Base-by-base conservation (phyloP, 1,140 invertebrate genomes). In the Drosophila fuyamai region DNA sequence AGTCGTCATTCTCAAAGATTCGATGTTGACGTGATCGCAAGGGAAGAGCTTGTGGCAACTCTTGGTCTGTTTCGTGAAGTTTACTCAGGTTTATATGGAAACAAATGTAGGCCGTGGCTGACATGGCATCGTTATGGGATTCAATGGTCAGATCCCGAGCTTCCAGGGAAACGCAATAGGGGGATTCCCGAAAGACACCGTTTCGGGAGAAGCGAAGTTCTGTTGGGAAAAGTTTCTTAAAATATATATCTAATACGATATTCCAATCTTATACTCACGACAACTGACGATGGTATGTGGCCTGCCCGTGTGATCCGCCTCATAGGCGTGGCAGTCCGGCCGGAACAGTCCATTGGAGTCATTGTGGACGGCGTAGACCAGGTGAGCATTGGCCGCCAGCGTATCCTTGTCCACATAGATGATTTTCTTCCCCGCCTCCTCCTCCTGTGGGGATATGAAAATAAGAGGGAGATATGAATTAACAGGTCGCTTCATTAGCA, bases 391-490 rank as follows among this genome's bases (percentile, higher is more conserved):
- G 13, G 89, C 73, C 36, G 58, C 78, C 43, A 92, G 46, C 12
- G 91, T 84, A 66, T 92, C 91, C 62, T 88, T 88, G 74, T 92
- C 91, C 54, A 90, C 48, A 35, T 90, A 92, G 50, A 92, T 90
- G 55, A 92, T 79, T 74, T 88, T 91, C 36, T 85, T 75, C 0
- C 91, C 91, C 55, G 92, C 80, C 5, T 68, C 46, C 38, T 89
- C 81, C 32, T 76, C 59, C 91, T 92, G 58, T 8, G 53, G 48
- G 9, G 1, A 47, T 32, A 16, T 2, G n/a, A 29, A 14, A 32
- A 14, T 5, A 51, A n/a, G n/a, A 7, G 16, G 48, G 12, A 29
- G 27, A 32, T 10, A 36, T 53, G 16, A 46, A 55, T 70, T 67
- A 76, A 54, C 32, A 35, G 43, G 38, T 58, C n/a, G 47, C 65